Conservation (phyloP, 2,888 invertebrate genomes). For the Junonia oenone region DNA sequence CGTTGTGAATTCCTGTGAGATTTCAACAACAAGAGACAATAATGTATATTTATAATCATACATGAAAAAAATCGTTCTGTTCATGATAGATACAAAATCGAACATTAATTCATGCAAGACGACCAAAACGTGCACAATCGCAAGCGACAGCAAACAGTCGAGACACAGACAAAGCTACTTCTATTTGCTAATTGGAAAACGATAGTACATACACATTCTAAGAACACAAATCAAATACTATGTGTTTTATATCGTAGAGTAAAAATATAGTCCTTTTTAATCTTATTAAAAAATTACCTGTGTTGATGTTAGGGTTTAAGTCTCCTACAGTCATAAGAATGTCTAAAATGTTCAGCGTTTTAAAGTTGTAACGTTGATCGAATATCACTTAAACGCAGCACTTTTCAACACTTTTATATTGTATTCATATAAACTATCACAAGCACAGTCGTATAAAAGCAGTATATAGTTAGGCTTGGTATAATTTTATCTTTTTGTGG, state of each 20-base stretch:
- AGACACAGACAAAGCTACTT: background rate
- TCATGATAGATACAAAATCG: background rate
- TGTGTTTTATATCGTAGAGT: background rate
- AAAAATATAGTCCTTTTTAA: no score
- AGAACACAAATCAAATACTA: background rate
- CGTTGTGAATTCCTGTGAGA: background rate
- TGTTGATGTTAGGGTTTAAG: no score
- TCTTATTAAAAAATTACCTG: no score
- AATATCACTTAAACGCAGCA: background rate
- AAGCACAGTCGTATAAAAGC: background rate
- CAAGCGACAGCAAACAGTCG: conserved; percentile 24
- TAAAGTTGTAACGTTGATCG: background rate
- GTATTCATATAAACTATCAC: background rate
- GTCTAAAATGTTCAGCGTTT: background rate
- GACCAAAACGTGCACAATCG: conserved; percentile 14
- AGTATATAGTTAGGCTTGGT: background rate
- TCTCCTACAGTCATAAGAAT: no score
- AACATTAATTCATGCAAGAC: conserved; percentile 12
- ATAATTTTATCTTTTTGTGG: background rate
- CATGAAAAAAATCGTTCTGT: background rate
- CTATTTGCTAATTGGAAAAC: background rate
- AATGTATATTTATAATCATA: background rate
- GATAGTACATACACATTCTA: background rate
- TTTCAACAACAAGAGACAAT: background rate
- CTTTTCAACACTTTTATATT: background rate